Evolutionary conservation across 2,888 invertebrate species (phyloP).

Genomic region (Microctonus brassicae): DNA sequence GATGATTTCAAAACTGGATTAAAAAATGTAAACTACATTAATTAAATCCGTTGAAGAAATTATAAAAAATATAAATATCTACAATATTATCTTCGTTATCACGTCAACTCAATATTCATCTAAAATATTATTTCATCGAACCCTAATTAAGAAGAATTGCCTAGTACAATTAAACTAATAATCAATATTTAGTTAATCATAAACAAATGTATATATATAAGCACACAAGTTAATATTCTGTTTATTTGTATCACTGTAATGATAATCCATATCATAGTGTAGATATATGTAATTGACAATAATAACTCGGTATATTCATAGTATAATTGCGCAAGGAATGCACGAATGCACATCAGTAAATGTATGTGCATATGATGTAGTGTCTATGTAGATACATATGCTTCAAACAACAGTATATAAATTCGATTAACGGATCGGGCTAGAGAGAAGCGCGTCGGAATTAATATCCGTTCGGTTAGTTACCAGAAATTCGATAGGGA

Average conservation of each 20-base stretch:
- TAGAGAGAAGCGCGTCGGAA: slow-evolving; percentile 57
- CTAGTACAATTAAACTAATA: too few species aligned
- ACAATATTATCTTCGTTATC: too few species aligned
- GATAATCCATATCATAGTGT: neutral
- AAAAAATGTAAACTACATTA: neutral
- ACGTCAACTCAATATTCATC: too few species aligned
- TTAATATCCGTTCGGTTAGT: slow-evolving; percentile 64
- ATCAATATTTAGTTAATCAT: too few species aligned
- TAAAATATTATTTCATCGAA: too few species aligned
- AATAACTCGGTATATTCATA: neutral
- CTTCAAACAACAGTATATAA: slow-evolving; percentile 47
- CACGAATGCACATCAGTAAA: slow-evolving; percentile 15
- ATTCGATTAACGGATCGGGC: slow-evolving; percentile 60
- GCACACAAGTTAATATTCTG: neutral
- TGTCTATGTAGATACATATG: slow-evolving; percentile 7
- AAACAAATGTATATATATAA: too few species aligned
- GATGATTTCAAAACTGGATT: slow-evolving; percentile 9
- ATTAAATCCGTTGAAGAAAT: too few species aligned
- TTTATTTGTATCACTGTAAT: neutral
- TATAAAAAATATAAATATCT: too few species aligned
- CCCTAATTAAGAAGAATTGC: too few species aligned
- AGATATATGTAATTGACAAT: neutral
- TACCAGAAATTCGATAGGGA: slow-evolving; percentile 54
- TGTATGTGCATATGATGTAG: neutral
- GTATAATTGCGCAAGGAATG: slow-evolving; percentile 10